These are phyloP conservation scores for Erinaceus europaeus DNA, from an alignment of 2,113 vertebrate genomes.

Conservation along the genomic window DNA sequence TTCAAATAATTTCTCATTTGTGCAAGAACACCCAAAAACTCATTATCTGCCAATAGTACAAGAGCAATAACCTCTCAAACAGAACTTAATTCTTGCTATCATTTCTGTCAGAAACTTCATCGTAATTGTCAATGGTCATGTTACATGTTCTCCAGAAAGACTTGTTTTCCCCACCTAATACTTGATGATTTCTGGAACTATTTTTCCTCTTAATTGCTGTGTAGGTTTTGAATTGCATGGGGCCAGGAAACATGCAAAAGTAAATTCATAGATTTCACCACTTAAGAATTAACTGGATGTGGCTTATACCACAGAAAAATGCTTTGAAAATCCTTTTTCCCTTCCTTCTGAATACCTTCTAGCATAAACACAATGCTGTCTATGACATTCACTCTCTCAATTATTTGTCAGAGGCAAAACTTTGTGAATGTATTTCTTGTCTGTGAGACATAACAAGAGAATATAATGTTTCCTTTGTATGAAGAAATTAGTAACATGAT, in stretches of 20 bases:
- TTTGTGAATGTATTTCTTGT: conserved; percentile 72
- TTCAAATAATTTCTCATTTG: neutral
- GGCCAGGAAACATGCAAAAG: neutral
- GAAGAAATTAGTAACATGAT: conserved; percentile 75
- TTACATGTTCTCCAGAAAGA: neutral
- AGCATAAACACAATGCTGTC: conserved; percentile 9
- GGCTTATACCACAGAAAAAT: neutral
- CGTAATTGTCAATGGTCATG: neutral
- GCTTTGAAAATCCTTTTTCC: neutral
- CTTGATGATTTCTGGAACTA: neutral
- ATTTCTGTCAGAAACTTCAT: neutral
- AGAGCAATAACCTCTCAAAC: neutral
- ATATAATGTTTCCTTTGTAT: conserved; percentile 68
- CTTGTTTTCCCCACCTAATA: neutral
- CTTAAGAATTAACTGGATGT: neutral
- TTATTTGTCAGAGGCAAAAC: conserved; percentile 63
- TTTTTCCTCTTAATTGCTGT: neutral
- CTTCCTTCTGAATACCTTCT: neutral
- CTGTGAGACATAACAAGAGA: conserved; percentile 70
- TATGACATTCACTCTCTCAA: conserved; percentile 52
- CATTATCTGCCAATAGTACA: neutral
- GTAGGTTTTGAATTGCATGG: neutral
- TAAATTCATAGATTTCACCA: conserved; percentile 8
- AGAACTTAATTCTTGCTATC: neutral
- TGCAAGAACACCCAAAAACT: neutral